Percentiles rank a stretch among this genome's conserved stretches.
Evolutionary conservation across 2,888 invertebrate genomes (phyloP).

Genomic region (Tenthredo scrophulariae): DNA sequence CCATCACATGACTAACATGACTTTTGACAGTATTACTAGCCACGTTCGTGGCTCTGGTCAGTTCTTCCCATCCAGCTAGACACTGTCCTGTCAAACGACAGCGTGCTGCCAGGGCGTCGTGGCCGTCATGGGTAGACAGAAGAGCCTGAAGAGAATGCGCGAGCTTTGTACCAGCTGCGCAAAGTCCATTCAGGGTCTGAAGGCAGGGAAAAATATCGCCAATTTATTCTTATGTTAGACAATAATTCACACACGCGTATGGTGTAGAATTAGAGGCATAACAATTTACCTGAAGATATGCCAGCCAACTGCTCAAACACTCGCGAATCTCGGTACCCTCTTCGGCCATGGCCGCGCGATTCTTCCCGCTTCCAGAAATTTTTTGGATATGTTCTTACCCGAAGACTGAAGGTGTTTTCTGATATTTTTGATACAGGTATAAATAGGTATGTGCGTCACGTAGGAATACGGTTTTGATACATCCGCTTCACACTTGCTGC

Average conservation of each 20-base stretch:
- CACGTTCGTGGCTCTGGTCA: slow-evolving; percentile 82
- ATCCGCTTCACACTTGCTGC: not conserved
- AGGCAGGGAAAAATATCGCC: not conserved
- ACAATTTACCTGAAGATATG: slow-evolving; percentile 74
- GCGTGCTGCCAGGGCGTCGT: slow-evolving; percentile 74
- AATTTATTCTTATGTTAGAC: not conserved
- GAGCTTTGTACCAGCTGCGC: slow-evolving; percentile 83
- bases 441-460: not conserved
- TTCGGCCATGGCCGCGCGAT: slow-evolving; percentile 66
- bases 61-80: slow-evolving; percentile 83
- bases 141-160: slow-evolving; percentile 82
- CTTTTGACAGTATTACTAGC: slow-evolving; percentile 84
- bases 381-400: not conserved
- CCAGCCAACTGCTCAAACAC: slow-evolving; percentile 75
- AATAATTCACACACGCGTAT: not conserved
- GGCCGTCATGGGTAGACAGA: slow-evolving; percentile 73
- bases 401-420: not conserved
- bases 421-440: not conserved
- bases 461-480: not conserved
- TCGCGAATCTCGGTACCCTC: slow-evolving; percentile 72
- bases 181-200: slow-evolving; percentile 83
- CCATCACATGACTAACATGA: slow-evolving; percentile 83
- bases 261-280: not conserved
- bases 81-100: slow-evolving; percentile 80
- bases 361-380: not conserved